Conservation (phyloP, 1,140 invertebrate genomes). For the Arctopsyche grandis region DNA sequence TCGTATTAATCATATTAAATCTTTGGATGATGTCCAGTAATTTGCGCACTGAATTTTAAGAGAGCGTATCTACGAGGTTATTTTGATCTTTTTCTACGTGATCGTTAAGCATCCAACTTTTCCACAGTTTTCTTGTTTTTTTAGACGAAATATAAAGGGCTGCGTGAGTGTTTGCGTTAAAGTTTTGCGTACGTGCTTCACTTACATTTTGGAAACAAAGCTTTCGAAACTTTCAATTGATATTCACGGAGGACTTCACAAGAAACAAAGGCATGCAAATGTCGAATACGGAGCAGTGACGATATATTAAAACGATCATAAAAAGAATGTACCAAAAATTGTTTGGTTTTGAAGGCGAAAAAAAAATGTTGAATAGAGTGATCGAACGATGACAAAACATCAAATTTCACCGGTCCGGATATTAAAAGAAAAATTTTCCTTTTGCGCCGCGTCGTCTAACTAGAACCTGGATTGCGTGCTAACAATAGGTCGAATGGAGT, state of each 20-base stretch:
- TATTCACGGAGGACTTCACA: conserved; percentile 36
- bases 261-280: conserved; percentile 32
- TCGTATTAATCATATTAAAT: too few species aligned
- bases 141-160: conserved; percentile 8
- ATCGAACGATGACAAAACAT: conserved; percentile 16
- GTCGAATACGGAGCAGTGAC: neutral
- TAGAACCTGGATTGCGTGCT: neutral
- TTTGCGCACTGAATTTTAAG: too few species aligned
- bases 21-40: too few species aligned
- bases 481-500: conserved; percentile 34
- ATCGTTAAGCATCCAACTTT: conserved; percentile 1
- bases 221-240: conserved; percentile 38
- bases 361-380: neutral
- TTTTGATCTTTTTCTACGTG: neutral
- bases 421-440: neutral
- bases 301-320: conserved; percentile 23
- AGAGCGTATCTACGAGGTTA: too few species aligned
- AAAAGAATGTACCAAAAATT: conserved; percentile 1
- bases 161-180: conserved; percentile 23
- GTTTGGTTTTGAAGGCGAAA: neutral
- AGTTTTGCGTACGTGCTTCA: conserved; percentile 37
- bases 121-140: neutral
- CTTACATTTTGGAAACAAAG: conserved; percentile 36
- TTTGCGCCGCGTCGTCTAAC: neutral
- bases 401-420: conserved; percentile 21